Conservation (phyloP, 2,888 invertebrate genomes). For the Opisthograptis luteolata region DNA sequence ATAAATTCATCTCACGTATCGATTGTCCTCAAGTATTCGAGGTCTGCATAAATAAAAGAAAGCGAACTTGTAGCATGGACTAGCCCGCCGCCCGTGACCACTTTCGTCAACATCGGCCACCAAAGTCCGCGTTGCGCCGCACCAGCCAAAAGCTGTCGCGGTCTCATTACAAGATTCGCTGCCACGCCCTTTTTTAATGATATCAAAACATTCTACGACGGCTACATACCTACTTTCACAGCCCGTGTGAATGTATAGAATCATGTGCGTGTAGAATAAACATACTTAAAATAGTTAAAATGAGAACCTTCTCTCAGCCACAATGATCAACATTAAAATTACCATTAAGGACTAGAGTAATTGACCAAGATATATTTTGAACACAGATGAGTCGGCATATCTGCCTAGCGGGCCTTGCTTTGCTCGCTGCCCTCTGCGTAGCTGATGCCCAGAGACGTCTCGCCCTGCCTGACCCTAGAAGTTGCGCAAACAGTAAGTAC, state of each 20-base stretch:
- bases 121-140: conserved; percentile 9
- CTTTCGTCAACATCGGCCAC: conserved; percentile 59
- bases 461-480: conserved; percentile 94
- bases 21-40: conserved; percentile 79
- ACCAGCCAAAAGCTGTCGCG: background rate
- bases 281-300: too few relatives aligned
- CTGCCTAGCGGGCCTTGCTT: conserved; percentile 64
- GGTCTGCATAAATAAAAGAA: conserved; percentile 81
- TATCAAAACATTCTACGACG: conserved; percentile 19
- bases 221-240: conserved; percentile 10
- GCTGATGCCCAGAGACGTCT: conserved; percentile 92
- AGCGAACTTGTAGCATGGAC: conserved; percentile 75
- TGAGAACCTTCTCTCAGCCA: too few relatives aligned
- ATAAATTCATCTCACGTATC: conserved; percentile 84
- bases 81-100: conserved; percentile 61
- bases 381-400: conserved; percentile 75
- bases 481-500: conserved; percentile 94
- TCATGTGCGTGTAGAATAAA: too few relatives aligned
- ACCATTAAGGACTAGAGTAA: background rate
- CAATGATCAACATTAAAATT: too few relatives aligned
- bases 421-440: conserved; percentile 86
- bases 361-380: conserved; percentile 31
- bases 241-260: conserved; percentile 4
- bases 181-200: conserved; percentile 26
- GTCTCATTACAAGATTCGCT: conserved; percentile 9